These are phyloP conservation scores for Tolypeutes matacus DNA, from an alignment of 2,797 vertebrate genomes.

Conservation along the genomic window DNA sequence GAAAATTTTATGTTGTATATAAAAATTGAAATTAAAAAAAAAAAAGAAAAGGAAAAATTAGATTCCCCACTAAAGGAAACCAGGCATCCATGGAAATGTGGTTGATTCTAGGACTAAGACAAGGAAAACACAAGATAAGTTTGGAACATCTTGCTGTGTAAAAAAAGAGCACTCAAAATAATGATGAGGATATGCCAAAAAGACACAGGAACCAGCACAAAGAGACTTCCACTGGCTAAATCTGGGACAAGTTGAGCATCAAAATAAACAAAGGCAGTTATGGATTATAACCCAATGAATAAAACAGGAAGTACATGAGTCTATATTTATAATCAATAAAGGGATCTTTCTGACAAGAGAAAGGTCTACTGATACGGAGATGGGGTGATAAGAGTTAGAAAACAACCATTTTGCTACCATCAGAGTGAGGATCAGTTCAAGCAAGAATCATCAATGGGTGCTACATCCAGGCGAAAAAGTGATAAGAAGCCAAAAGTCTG, in stretches of 20 bases:
- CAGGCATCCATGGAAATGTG: not conserved
- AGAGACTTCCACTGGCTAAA: too few relatives aligned
- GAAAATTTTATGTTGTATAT: too few relatives aligned
- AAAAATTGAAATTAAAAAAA: too few relatives aligned
- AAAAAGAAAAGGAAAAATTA: too few relatives aligned
- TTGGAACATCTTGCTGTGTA: not conserved
- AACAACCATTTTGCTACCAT: constrained; percentile 39
- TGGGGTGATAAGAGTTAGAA: not conserved
- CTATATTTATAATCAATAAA: not conserved
- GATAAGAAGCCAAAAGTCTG: not conserved
- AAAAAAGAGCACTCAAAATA: constrained; percentile 39
- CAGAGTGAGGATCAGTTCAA: not conserved
- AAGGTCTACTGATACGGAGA: not conserved
- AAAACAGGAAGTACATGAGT: not conserved
- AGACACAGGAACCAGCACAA: not conserved
- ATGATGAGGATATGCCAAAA: not conserved
- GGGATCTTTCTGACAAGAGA: constrained; percentile 14
- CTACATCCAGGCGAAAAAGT: not conserved
- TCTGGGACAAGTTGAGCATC: not conserved
- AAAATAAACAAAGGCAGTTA: constrained; percentile 45
- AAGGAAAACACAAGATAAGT: not conserved
- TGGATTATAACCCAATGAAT: not conserved
- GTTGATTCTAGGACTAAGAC: not conserved
- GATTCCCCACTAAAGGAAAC: constrained; percentile 15
- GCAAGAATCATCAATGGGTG: constrained; percentile 11